phyloP scores from a whole-genome alignment of 2,113 vertebrate genomes.

The Thamnophis sirtalis region DNA sequence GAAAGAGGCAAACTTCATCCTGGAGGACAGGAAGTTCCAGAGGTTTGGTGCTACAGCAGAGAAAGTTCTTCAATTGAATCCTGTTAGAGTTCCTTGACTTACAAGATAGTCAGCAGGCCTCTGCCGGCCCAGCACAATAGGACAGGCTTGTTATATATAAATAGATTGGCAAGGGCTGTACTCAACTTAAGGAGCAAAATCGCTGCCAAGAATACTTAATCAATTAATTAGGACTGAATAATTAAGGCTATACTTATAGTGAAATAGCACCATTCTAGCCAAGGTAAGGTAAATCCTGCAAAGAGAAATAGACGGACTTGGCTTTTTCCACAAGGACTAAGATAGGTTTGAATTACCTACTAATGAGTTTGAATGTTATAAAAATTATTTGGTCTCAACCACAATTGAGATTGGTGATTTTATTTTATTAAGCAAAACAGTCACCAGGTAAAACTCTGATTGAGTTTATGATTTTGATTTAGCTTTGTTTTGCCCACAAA shows the following conservation, averaged over 20 bases:
- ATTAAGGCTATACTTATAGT: not conserved
- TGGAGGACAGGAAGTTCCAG: not conserved
- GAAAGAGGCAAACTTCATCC: not conserved
- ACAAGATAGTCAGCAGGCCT: not conserved
- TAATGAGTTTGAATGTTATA: not conserved
- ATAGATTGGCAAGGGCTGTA: not conserved
- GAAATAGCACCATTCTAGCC: not conserved
- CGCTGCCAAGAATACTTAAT: not conserved
- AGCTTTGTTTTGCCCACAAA: not conserved
- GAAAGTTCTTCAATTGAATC: not conserved
- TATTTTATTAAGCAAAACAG: not conserved
- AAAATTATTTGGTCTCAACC: not conserved
- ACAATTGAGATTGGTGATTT: not conserved
- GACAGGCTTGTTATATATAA: not conserved
- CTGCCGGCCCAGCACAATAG: not conserved
- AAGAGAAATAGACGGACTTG: not conserved
- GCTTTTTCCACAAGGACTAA: not conserved
- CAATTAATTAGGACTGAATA: not conserved
- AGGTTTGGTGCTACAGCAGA: not conserved
- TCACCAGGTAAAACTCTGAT: not conserved
- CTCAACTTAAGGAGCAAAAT: not conserved
- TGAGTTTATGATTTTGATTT: not conserved
- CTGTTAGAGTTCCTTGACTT: not conserved
- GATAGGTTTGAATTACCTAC: not conserved
- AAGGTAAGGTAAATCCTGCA: not conserved